Conservation (phyloP, 2,888 invertebrate genomes). For the Notodonta dromedarius region DNA sequence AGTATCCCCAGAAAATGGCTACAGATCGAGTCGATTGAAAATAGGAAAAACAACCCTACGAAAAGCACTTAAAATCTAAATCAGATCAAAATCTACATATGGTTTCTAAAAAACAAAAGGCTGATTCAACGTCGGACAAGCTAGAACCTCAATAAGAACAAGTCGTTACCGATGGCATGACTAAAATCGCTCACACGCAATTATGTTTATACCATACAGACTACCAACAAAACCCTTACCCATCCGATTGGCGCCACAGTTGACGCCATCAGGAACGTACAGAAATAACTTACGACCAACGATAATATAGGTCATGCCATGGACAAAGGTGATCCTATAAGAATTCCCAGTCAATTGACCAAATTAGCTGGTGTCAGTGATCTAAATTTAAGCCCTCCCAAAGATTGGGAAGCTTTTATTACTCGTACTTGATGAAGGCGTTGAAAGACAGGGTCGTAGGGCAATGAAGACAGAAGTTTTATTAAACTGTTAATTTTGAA, state of each 20-base stretch:
- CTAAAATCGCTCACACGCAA: slow-evolving; percentile 16
- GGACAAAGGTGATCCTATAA: slow-evolving; percentile 39
- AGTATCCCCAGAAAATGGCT: too few species aligned
- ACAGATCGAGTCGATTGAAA: too few species aligned
- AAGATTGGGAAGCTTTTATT: slow-evolving; percentile 25
- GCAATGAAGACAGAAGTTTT: background rate
- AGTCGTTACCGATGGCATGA: too few species aligned
- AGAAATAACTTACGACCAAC: slow-evolving; percentile 37
- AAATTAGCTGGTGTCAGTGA: slow-evolving; percentile 32
- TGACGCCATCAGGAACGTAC: slow-evolving; percentile 65
- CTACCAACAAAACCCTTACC: slow-evolving; percentile 29
- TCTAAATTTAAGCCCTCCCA: background rate
- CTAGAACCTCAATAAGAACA: too few species aligned
- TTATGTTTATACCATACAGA: slow-evolving; percentile 35
- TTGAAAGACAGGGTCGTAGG: slow-evolving; percentile 26
- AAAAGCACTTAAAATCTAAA: too few species aligned
- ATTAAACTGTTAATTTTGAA: slow-evolving; percentile 4
- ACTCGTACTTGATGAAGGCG: slow-evolving; percentile 27
- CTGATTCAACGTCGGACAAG: too few species aligned
- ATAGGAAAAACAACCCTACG: too few species aligned
- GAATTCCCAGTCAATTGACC: slow-evolving; percentile 46
- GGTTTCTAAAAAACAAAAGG: too few species aligned
- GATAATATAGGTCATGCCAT: slow-evolving; percentile 56
- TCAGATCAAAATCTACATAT: too few species aligned
- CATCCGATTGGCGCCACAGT: slow-evolving; percentile 58